These are phyloP conservation scores for Tiliacea citrago DNA, from an alignment of 2,888 invertebrate genomes.

Conservation along the genomic window DNA sequence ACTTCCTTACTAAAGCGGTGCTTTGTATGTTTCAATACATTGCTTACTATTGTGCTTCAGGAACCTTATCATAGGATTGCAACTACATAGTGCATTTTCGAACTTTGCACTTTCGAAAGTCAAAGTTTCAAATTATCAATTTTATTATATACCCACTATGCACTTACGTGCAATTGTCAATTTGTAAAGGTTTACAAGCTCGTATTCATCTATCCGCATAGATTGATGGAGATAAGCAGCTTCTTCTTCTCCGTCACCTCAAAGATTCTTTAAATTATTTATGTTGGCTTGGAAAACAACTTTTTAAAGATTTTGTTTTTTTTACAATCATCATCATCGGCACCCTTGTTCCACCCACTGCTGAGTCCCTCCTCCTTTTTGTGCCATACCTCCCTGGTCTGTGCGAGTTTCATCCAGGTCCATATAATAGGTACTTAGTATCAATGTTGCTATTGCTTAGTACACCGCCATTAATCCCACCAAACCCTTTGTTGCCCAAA, in stretches of 20 bases:
- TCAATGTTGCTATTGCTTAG: neutral
- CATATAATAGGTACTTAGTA: neutral
- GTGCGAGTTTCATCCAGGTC: neutral
- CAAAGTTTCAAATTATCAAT: neutral
- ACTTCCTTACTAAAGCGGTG: neutral
- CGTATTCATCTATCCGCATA: neutral
- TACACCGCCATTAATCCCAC: conserved; percentile 36
- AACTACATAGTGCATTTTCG: neutral
- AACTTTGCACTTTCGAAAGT: neutral
- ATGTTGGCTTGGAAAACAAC: neutral
- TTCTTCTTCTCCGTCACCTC: neutral
- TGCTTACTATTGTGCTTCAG: neutral
- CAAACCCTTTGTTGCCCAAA: conserved; percentile 57
- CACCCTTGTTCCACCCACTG: neutral
- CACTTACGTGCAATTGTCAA: no score
- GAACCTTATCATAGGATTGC: neutral
- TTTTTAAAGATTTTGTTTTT: neutral
- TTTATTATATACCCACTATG: neutral
- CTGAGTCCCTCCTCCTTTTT: neutral
- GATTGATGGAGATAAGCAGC: neutral
- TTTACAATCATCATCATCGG: neutral
- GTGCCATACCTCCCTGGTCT: neutral
- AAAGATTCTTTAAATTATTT: neutral
- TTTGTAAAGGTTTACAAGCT: neutral
- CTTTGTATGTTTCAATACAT: conserved; percentile 3